Evolutionary conservation across 2,888 invertebrate genomes (phyloP), one percentile per base, ranked within the genome.

Genomic region (Tipula helvola): DNA sequence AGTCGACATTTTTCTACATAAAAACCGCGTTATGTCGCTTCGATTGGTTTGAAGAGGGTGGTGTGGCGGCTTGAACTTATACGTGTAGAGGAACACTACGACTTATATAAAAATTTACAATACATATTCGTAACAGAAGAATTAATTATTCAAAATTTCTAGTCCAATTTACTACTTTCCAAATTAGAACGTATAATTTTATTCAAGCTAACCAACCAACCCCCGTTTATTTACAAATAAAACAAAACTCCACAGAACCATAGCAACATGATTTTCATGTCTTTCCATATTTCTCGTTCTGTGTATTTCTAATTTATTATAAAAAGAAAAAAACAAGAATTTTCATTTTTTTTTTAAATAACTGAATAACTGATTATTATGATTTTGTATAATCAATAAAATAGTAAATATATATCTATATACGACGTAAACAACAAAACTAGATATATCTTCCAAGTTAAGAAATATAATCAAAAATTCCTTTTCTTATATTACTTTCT

Each of bases 371-470:
- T 71, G 71, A 71, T 28, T 71, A 71, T 71, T 71, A 71, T 71
- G 71, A 71, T 71, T 71, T 71, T 71, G 71, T 71, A 71, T 71
- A 71, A 71, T 71, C 71, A 71, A 71, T 71, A 71, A 71, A 71
- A 71, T 28, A 28, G 71, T 28, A 71, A 71, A 71, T 71, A 71
- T 44, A 44, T 71, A 28, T 71, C 71, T 71, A 28, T 10, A 71
- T 39, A 71, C 71, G 28, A 71, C 71, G 71, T 18, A 28, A 4
- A 71, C 71, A 71, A 28, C 71, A 28, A 71, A 71, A 71, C 71
- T 71, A 18, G 18, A 71, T 18, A 57, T 47, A 4, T 8, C 28
- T 18, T 71, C 12, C 71, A 71, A 71, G 28, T 71, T 71, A 71
- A 71, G 71, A 71, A 71, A 71, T 71, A 71, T 28, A 57, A 57